These are phyloP conservation scores for Spatulosminthurus flaviceps DNA, from an alignment of 2,888 invertebrate species.

Conservation along the genomic window DNA sequence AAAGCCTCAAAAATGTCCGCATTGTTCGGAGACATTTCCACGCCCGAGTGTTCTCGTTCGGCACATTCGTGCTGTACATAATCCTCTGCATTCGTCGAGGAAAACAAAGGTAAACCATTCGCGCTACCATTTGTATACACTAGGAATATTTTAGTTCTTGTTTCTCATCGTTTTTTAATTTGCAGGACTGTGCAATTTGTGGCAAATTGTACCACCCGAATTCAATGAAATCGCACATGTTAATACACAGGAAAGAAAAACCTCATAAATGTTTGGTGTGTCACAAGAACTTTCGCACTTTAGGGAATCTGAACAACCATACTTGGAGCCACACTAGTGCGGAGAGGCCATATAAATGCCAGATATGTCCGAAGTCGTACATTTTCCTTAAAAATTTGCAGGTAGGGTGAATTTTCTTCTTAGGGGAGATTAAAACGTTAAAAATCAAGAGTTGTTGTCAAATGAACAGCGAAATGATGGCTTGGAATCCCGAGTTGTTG, in stretches of 20 bases:
- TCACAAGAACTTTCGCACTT: slow-evolving; percentile 85
- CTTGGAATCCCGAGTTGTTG: no score
- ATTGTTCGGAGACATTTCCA: slow-evolving; percentile 87
- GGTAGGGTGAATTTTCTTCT: no score
- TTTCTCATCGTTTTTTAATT: no score
- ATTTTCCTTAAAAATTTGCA: slow-evolving; percentile 81
- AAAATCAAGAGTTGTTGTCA: no score
- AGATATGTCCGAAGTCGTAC: slow-evolving; percentile 84
- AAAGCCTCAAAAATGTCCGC: slow-evolving; percentile 78
- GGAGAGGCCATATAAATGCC: slow-evolving; percentile 85
- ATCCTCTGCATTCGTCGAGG: slow-evolving; percentile 77
- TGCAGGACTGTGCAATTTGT: slow-evolving; percentile 77
- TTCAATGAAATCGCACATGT: slow-evolving; percentile 81
- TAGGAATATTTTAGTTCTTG: no score
- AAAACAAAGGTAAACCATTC: slow-evolving; percentile 70
- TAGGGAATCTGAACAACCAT: slow-evolving; percentile 89
- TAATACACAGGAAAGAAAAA: slow-evolving; percentile 79
- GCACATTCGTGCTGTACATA: slow-evolving; percentile 83
- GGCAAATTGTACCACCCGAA: slow-evolving; percentile 80
- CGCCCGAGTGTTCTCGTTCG: slow-evolving; percentile 84
- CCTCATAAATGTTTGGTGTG: slow-evolving; percentile 85
- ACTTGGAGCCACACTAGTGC: slow-evolving; percentile 88
- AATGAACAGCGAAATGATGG: no score
- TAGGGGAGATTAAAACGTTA: no score
- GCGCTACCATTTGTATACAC: no score